Percentiles rank a stretch among this genome's conserved stretches.
These are phyloP conservation scores for Myotis lucifugus DNA, from an alignment of 2,113 vertebrate species.

Conservation along the genomic window DNA sequence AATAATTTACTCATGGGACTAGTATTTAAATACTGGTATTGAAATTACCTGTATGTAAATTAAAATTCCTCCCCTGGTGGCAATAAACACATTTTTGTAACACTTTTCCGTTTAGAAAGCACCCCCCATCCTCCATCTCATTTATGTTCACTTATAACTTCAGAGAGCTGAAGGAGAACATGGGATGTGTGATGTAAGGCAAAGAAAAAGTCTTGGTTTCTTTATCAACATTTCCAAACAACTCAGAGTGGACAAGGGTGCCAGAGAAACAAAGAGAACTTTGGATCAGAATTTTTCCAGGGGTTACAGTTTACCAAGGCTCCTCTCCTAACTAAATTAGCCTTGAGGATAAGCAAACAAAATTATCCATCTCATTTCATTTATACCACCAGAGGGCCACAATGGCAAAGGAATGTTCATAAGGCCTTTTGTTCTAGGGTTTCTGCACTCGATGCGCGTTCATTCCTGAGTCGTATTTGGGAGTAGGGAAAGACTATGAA, in stretches of 20 bases:
- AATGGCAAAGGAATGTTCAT: not conserved
- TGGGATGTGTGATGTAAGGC: not conserved
- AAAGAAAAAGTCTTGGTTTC: not conserved
- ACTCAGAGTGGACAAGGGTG: not conserved
- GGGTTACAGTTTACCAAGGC: not conserved
- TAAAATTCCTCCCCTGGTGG: not conserved
- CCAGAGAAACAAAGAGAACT: not conserved
- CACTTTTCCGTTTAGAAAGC: not conserved
- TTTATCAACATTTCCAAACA: not conserved
- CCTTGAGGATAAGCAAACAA: not conserved
- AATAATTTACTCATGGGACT: not conserved
- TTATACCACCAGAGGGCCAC: conserved; percentile 57
- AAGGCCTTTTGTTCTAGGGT: not conserved
- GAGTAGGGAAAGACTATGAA: too few species aligned
- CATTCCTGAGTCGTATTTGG: not conserved
- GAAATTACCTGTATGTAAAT: not conserved
- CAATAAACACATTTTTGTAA: not conserved
- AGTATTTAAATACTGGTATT: not conserved
- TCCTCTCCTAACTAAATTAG: not conserved
- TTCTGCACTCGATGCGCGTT: fast-evolving
- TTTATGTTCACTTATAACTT: not conserved
- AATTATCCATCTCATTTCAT: fast-evolving
- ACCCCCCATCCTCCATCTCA: not conserved
- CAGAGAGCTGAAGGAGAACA: not conserved
- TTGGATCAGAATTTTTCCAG: not conserved